Base-by-base conservation (phyloP, 2,888 invertebrate genomes). In the Nymphalis c-album region DNA sequence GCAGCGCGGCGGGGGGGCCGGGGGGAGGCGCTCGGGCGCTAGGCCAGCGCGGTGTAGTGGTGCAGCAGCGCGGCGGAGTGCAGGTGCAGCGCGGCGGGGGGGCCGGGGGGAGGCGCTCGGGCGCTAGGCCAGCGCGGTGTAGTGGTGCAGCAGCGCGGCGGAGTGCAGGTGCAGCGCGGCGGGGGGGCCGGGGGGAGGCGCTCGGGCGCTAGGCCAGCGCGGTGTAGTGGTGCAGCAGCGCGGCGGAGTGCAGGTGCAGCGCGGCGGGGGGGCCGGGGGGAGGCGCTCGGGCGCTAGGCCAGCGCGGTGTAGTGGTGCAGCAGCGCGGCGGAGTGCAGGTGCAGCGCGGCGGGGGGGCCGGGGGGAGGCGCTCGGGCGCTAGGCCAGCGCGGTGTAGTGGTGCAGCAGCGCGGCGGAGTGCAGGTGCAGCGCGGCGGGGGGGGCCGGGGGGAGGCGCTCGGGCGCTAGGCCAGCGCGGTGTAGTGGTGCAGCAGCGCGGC, bases 191-290 rank as follows among this genome's bases (percentile, higher is more conserved):
- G 0, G 96, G 96, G 80, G 96, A 95, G 62, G 93, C 93, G 2
- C 96, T 94, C 40, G 97, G 1, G 81, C 78, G 75, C 94, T n/a
- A n/a, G n/a, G n/a, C n/a, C n/a, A n/a, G 94, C 57, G 94, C 94
- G 67, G 98, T n/a, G n/a, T n/a, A n/a, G n/a, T n/a, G 95, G 92
- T 97, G 95, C 67, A 95, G 93, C 77, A 98, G 96, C 83, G 80
- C 76, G 8, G 88, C 83, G 71, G 87, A 89, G 70, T 89, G 89
- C 18, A 83, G 77, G 0, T 89, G 75, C 0, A 87, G 83, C 8
- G 87, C 88, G 7, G 85, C 85, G 5, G 88, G n/a, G n/a, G n/a
- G n/a, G n/a, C n/a, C n/a, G n/a, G n/a, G n/a, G n/a, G n/a, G n/a
- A n/a, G n/a, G n/a, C n/a, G n/a, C n/a, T n/a, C n/a, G n/a, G 1